Evolutionary conservation across 37 sponge, comb jelly and placozoan species (phyloP).

Genomic region (Cliona cf. orientalis): DNA sequence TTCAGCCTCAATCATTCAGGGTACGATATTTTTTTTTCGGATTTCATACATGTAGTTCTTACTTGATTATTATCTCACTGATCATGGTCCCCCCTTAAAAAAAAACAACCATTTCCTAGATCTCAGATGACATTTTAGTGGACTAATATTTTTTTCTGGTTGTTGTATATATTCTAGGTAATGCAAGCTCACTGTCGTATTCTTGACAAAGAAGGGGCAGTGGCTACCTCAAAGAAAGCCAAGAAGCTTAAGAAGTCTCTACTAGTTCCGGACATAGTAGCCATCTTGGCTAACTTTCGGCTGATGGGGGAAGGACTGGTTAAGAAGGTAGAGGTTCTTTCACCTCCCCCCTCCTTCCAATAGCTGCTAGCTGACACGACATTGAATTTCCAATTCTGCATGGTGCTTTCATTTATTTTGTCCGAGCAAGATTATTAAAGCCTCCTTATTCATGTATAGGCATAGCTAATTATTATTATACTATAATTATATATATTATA

Average conservation of each 20-base stretch:
- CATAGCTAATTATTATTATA: too few species aligned
- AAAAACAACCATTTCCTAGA: too few species aligned
- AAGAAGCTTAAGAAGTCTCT: neutral
- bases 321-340: conserved; percentile 58
- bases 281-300: conserved; percentile 72
- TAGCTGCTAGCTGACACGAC: too few species aligned
- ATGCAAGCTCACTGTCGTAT: conserved; percentile 39
- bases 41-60: neutral
- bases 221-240: neutral
- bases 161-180: conserved; percentile 16
- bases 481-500: too few species aligned
- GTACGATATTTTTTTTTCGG: conserved; percentile 14
- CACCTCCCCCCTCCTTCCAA: too few species aligned
- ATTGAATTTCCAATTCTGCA: too few species aligned
- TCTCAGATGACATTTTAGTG: neutral
- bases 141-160: neutral
- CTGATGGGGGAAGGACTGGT: conserved; percentile 82
- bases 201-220: neutral
- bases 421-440: too few species aligned
- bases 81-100: too few species aligned
- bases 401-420: too few species aligned
- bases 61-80: neutral
- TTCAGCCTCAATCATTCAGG: conserved; percentile 69
- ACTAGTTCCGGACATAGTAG: conserved; percentile 47
- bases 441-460: too few species aligned